Base-by-base conservation (phyloP, 2,797 vertebrate species). In the Astyanax mexicanus region DNA sequence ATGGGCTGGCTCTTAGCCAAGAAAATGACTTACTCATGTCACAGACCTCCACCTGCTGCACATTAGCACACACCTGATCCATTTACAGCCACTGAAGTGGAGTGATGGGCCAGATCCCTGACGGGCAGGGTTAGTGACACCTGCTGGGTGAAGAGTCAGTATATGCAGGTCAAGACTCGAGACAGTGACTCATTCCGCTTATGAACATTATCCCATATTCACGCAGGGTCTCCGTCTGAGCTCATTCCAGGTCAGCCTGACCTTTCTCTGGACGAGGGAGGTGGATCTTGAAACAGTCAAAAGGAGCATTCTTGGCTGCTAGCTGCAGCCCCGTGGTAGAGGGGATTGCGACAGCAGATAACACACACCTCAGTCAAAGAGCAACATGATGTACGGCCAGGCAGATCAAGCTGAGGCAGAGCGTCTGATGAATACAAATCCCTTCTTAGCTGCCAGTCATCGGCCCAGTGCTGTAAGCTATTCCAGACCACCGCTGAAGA, bases 361-460 rank as follows among this genome's bases (percentile, higher is more conserved):
- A 21, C 29, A 65, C 44, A 71, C 70, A 54, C 61, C 25, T 67
- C 68, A 64, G 72, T 49, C 19, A 72, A 72, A 77, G 27, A 32
- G 60, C 49, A 69, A 37, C 47, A 51, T 71, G 44, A 77, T 57
- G 44, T 71, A 75, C 68, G 69, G 68, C 58, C 57, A 80, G 62
- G 40, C 25, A 47, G 72, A 77, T 72, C 47, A 68, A 51, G 61
- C 72, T 21, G 1, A 72, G 80, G 83, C 79, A 66, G 74, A 79
- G 55, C 17, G 67, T 74, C 71, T 69, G 66, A n/a, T 25, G 75
- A 64, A 72, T 72, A 76, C 71, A 61, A 75, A 86, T 69, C 44
- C 42, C 27, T 21, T 45, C n/a, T n/a, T 49, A 67, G 38, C 70
- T 35, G 12, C 9, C 54, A 75, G 54, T 47, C 35, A 62, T 29